Evolutionary conservation across 1,140 invertebrate genomes (phyloP).

Genomic region (Macrobrachium nipponense): DNA sequence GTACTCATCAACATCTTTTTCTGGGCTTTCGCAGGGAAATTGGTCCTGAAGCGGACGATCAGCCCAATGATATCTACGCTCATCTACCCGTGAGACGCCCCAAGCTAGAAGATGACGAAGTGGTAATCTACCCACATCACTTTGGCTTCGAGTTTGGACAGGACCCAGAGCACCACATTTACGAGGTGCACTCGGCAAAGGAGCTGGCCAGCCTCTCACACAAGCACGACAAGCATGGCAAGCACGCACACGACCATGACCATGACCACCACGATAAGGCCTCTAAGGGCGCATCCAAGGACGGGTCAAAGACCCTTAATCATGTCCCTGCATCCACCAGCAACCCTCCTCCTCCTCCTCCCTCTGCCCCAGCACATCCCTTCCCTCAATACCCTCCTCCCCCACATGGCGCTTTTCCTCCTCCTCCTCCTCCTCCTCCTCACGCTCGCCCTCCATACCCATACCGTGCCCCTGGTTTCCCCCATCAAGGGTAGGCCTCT

Average conservation of each 20-base stretch:
- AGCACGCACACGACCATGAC: conserved; percentile 26
- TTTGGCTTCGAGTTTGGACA: conserved; percentile 57
- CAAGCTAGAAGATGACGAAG: conserved; percentile 35
- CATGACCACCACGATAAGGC: conserved; percentile 38
- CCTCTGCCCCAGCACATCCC: background rate
- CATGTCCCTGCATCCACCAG: conserved; percentile 6
- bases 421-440: conserved; percentile 16
- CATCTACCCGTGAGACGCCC: conserved; percentile 28
- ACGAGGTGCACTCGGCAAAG: conserved; percentile 49
- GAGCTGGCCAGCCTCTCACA: conserved; percentile 36
- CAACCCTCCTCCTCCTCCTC: conserved; percentile 13
- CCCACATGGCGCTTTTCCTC: background rate
- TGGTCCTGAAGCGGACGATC: conserved; percentile 42
- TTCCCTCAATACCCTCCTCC: background rate
- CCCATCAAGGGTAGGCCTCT: conserved; percentile 21
- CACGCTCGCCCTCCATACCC: background rate
- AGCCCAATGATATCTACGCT: conserved; percentile 48
- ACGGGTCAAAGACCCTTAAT: background rate
- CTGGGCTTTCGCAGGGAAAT: background rate
- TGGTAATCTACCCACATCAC: conserved; percentile 47
- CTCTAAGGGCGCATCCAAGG: conserved; percentile 22
- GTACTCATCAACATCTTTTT: background rate
- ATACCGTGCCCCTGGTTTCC: conserved; percentile 9
- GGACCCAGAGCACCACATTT: conserved; percentile 50
- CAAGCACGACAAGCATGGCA: conserved; percentile 52